Conservation (phyloP, 2,797 vertebrate species). For the Microctenopoma steveboyesi region DNA sequence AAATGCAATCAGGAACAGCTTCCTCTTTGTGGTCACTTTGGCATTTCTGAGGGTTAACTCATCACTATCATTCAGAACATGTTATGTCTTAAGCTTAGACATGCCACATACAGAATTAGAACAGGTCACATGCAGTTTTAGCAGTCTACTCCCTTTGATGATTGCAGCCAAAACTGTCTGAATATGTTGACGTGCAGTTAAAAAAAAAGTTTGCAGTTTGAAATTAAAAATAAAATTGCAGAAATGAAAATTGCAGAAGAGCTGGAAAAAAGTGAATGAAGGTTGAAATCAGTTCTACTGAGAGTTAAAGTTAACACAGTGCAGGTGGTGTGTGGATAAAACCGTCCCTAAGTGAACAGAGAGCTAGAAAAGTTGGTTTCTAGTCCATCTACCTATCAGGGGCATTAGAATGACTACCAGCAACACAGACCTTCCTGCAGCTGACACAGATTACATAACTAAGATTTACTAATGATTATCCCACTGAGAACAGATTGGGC, state of each 20-base stretch:
- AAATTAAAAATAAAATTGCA: background rate
- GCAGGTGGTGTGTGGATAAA: background rate
- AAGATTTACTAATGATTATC: background rate
- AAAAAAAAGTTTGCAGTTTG: background rate
- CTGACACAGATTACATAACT: no score
- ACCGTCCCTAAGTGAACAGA: background rate
- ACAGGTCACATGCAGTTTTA: background rate
- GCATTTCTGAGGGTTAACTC: background rate
- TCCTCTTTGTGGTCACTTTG: conserved; percentile 43
- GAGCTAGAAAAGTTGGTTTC: background rate
- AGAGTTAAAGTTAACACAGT: background rate
- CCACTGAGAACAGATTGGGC: no score
- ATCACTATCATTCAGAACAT: background rate
- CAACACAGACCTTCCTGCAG: no score
- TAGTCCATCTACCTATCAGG: no score
- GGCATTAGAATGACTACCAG: no score
- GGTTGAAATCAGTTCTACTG: background rate
- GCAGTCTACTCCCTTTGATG: background rate
- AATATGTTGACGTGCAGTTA: conserved; percentile 6
- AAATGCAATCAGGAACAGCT: conserved; percentile 38
- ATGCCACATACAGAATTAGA: conserved; percentile 6
- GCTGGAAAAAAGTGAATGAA: background rate
- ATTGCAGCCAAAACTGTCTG: background rate
- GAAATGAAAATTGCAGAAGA: conserved; percentile 22
- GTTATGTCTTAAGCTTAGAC: conserved; percentile 27